Conservation (phyloP, 2,113 vertebrate genomes). For the Eudorcas thomsonii region DNA sequence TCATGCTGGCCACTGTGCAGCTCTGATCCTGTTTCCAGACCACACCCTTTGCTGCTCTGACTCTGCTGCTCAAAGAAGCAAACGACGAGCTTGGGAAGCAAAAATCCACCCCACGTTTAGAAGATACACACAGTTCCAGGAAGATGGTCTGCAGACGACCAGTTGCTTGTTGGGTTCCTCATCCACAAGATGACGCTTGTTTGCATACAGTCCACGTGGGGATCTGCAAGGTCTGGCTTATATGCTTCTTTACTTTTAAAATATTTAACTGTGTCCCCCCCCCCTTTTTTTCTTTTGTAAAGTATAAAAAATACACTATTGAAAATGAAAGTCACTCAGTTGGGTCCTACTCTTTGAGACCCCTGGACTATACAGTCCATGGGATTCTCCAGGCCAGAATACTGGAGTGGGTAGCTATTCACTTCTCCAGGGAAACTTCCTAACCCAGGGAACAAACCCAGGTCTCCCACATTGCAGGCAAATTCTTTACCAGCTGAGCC, state of each 20-base stretch:
- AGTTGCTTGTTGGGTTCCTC: rapidly evolving
- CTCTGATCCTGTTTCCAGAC: neutral
- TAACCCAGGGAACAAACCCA: neutral
- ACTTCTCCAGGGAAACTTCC: neutral
- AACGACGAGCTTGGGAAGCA: rapidly evolving
- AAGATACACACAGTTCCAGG: rapidly evolving
- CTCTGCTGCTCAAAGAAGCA: neutral
- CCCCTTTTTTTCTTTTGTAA: neutral
- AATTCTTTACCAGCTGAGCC: neutral
- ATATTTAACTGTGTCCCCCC: neutral
- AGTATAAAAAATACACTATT: neutral
- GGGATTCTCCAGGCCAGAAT: neutral
- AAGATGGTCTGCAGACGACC: rapidly evolving
- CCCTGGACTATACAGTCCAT: neutral
- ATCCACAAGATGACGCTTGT: rapidly evolving
- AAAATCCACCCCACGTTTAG: rapidly evolving
- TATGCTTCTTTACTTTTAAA: neutral
- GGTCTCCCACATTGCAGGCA: neutral
- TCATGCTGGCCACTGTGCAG: rapidly evolving
- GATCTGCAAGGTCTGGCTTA: neutral
- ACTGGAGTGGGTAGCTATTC: neutral
- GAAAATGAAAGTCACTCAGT: neutral
- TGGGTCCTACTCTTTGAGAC: neutral
- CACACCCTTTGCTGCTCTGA: neutral
- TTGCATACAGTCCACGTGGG: rapidly evolving